Base-by-base conservation (phyloP, 2,797 vertebrate species). In the Pogonophryne albipinna region DNA sequence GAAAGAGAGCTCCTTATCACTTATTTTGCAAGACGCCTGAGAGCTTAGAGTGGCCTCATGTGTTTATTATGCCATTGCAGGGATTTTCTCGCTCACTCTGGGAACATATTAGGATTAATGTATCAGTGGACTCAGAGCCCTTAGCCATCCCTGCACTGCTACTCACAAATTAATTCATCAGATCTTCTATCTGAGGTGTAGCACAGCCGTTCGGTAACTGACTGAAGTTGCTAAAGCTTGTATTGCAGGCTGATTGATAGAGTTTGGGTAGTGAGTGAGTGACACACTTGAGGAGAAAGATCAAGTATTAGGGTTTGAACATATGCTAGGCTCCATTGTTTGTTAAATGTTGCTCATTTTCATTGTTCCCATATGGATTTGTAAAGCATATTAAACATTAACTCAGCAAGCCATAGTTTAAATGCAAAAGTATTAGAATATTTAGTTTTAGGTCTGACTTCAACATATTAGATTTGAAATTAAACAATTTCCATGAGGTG, bases 1-100 rank as follows among this genome's bases (percentile, higher is more conserved):
- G 44, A 68, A 27, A 59, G 41, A 38, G 19, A 17, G 31, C 19
- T 31, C 59, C 65, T 85, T 78, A 65, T 78, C 55, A 73, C 38
- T 71, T 70, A 62, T 58, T 84, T 75, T 78, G 44, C 20, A 69
- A 79, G 58, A 74, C 27, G 9, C 49, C n/a, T 11, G 44, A 67
- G 27, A 68, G 69, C 80, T 87, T 63, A 74, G 59, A 78, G 51
- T 20, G 58, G 50, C 60, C 79, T 78, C 17, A 12, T 85, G 68
- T 79, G 74, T 88, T 89, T 87, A 78, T 85, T 79, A 82, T 71
- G 80, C 75, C 65, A 66, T 86, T 77, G 59, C 71, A 27, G 49
- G 57, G 77, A 83, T 78, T 87, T 77, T 38, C 77, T 34, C 68
- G 56, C 74, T 71, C 69, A 78, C 68, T 80, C 68, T 11, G 60